These are phyloP conservation scores for Leistus spinibarbis DNA, from an alignment of 2,888 invertebrate genomes.

Conservation along the genomic window DNA sequence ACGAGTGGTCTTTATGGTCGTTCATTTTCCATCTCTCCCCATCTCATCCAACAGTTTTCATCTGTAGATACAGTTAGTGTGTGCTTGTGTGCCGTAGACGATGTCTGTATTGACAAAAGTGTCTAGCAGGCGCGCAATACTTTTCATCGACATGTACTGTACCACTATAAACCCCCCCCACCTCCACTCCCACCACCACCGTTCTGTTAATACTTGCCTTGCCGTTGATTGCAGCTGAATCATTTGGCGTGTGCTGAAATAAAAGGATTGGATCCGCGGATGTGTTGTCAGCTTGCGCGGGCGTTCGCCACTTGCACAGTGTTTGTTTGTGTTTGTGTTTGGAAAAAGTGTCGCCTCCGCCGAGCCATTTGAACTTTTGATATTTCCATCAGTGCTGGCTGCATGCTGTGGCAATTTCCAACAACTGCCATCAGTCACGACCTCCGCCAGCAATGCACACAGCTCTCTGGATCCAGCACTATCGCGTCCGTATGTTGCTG, in stretches of 20 bases:
- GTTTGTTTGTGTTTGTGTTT: not conserved
- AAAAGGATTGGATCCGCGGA: not conserved
- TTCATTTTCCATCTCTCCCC: constrained; percentile 41
- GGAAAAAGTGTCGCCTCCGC: constrained; percentile 19
- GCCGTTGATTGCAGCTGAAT: constrained; percentile 10
- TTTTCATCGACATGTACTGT: constrained; percentile 56
- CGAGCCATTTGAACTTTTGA: constrained; percentile 41
- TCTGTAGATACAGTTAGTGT: not conserved
- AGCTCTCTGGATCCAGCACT: not conserved
- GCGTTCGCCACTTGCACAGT: constrained; percentile 17
- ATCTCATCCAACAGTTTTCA: constrained; percentile 42
- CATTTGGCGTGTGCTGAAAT: constrained; percentile 8
- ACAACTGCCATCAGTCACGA: constrained; percentile 33
- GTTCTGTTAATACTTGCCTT: constrained; percentile 4
- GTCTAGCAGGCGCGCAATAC: constrained; percentile 54
- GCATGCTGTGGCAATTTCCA: constrained; percentile 12
- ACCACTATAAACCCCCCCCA: constrained; percentile 57
- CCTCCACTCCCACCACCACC: constrained; percentile 56
- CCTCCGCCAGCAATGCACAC: constrained; percentile 1
- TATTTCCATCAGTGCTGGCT: constrained; percentile 28
- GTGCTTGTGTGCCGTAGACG: not conserved
- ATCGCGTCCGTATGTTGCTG: constrained; percentile 10
- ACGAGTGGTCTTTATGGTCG: constrained; percentile 65
- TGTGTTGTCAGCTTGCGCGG: constrained; percentile 13
- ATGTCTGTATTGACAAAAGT: constrained; percentile 62